A percentile compares a stretch with the other conserved stretches of the same genome.
These are phyloP conservation scores for Stictocephala bisonia DNA, from an alignment of 2,888 invertebrate species.

Conservation along the genomic window DNA sequence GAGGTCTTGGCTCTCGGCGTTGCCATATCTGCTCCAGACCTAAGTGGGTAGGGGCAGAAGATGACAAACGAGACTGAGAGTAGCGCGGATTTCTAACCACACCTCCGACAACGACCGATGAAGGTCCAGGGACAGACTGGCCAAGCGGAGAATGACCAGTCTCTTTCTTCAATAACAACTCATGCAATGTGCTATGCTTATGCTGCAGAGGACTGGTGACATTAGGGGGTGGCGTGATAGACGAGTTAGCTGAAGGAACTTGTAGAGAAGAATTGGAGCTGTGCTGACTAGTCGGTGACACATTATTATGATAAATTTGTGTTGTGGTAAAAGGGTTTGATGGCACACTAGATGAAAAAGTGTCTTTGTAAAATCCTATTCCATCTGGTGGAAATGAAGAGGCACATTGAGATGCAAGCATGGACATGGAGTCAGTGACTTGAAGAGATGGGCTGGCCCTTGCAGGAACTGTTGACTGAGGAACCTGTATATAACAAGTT, in stretches of 20 bases:
- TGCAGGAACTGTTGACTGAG: conserved; percentile 65
- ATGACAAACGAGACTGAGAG: conserved; percentile 75
- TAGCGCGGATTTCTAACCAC: conserved; percentile 46
- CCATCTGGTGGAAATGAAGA: conserved; percentile 62
- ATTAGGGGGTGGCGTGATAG: conserved; percentile 64
- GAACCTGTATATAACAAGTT: conserved; percentile 67
- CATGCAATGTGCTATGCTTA: conserved; percentile 69
- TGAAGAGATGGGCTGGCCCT: conserved; percentile 65
- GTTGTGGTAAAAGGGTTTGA: conserved; percentile 67
- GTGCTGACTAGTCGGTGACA: conserved; percentile 76
- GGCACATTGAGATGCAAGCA: conserved; percentile 53
- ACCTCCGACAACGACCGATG: conserved; percentile 23
- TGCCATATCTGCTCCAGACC: conserved; percentile 88
- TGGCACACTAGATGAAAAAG: conserved; percentile 64
- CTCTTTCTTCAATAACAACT: conserved; percentile 76
- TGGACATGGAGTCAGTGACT: conserved; percentile 58
- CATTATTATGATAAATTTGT: conserved; percentile 64
- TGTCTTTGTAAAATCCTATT: conserved; percentile 62
- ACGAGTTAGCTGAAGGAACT: conserved; percentile 61
- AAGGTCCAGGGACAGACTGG: conserved; percentile 71
- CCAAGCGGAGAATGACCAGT: conserved; percentile 65
- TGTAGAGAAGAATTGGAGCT: conserved; percentile 71
- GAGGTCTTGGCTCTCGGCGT: conserved; percentile 86
- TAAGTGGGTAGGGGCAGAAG: conserved; percentile 88
- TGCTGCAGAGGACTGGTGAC: conserved; percentile 60